These are phyloP conservation scores for Hymenochirus boettgeri DNA, from an alignment of 2,113 vertebrate species.

Conservation along the genomic window DNA sequence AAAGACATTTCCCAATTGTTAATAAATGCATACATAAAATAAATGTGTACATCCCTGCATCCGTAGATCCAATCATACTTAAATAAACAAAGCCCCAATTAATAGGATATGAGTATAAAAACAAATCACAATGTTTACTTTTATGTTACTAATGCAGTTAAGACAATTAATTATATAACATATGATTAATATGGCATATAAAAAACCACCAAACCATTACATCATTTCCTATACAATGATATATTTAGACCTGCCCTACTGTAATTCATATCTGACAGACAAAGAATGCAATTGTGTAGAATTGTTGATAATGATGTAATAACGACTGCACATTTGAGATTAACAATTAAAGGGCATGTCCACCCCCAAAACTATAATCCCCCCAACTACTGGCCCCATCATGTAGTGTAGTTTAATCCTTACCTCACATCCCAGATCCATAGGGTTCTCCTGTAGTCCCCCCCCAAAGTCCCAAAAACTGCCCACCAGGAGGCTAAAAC, in stretches of 20 bases:
- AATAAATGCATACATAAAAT: not conserved
- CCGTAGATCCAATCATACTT: too few species aligned
- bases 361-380: too few species aligned
- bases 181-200: not conserved
- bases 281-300: not conserved
- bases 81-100: not conserved
- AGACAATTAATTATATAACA: not conserved
- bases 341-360: too few species aligned
- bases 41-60: too few species aligned
- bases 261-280: not conserved
- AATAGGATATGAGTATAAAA: not conserved
- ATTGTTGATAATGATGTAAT: conserved; percentile 4
- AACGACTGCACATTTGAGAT: not conserved
- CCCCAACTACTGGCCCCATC: too few species aligned
- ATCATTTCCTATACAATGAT: conserved; percentile 3
- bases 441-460: too few species aligned
- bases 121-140: conserved; percentile 7
- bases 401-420: too few species aligned
- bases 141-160: not conserved
- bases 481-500: too few species aligned
- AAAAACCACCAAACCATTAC: conserved; percentile 5
- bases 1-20: not conserved
- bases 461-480: too few species aligned
- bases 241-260: not conserved
- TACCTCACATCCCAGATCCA: too few species aligned